Base-by-base conservation (phyloP, 2,113 vertebrate species). In the mouse (Mus musculus) region DNA sequence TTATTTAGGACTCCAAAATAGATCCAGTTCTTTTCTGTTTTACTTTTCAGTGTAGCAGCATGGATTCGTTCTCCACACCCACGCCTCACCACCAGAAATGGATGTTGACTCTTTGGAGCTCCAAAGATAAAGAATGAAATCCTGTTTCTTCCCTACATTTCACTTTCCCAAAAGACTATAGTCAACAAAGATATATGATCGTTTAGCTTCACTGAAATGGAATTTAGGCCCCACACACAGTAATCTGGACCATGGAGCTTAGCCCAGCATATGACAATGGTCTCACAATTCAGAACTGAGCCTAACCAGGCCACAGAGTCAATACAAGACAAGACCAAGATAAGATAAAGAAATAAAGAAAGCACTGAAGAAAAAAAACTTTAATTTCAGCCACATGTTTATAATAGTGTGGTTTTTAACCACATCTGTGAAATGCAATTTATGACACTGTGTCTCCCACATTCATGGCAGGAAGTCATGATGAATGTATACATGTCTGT, bases 351-450 rank as follows among this genome's bases (percentile, higher is more conserved):
- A 67, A 88, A 82, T 1, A 69, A 95, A n/a, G 10, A 54, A 87
- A 84, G 12, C 39, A 49, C 30, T 78, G 75, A 95, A 81, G 56
- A 10, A 59, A 65, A 76, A 59, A 85, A 84, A 14, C 1, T 7
- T 75, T 76, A 30, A 88, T 81, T 90, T 89, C 26, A 89, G 19
- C 2, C 42, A 93, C 13, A 56, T 67, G 33, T 52, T 95, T 72
- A 36, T 92, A 96, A 94, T 54, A 22, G 73, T 78, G n/a, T 87
- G 49, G 77, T 56, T 73, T 73, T 73, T 46, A 88, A 90, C 56
- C 42, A 86, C 6, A 89, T 17, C 69, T 91, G 24, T 28, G 12
- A 28, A 33, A 67, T 84, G 22, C 26, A 6, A 65, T 56, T 89
- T 75, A 24, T 90, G 80, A 67, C 28, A 77, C 19, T 26, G 0